Percentiles rank a stretch among this genome's conserved stretches.
These are phyloP conservation scores for Melanotaenia trifasciata DNA, from an alignment of 2,797 vertebrate species.

Conservation along the genomic window DNA sequence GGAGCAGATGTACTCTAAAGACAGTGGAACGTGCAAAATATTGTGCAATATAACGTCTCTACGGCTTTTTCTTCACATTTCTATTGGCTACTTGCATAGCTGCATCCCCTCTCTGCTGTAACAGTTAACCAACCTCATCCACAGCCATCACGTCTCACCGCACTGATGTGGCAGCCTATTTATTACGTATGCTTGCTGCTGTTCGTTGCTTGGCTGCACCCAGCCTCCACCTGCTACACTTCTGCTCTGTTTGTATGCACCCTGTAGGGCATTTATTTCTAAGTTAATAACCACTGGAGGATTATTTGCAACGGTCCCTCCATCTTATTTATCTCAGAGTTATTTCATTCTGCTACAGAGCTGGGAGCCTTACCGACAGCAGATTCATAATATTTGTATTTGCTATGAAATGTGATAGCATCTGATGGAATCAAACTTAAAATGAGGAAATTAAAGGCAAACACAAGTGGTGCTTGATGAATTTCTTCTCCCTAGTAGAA, in stretches of 20 bases:
- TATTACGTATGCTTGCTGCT: constrained; percentile 38
- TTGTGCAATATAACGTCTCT: no score
- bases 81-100: not conserved
- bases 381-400: constrained; percentile 33
- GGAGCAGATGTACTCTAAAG: no score
- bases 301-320: constrained; percentile 56
- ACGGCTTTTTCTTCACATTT: not conserved
- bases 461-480: not conserved
- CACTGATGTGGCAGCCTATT: constrained; percentile 45
- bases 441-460: not conserved
- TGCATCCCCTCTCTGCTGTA: constrained; percentile 17
- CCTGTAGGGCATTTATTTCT: constrained; percentile 58
- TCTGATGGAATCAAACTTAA: constrained; percentile 7
- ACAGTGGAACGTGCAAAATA: no score
- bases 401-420: constrained; percentile 2
- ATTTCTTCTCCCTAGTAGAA: no score
- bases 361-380: constrained; percentile 13
- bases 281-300: constrained; percentile 59
- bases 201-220: constrained; percentile 53
- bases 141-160: constrained; percentile 39
- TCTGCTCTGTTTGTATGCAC: constrained; percentile 48
- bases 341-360: constrained; percentile 36
- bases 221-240: constrained; percentile 55
- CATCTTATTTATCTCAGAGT: constrained; percentile 46
- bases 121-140: constrained; percentile 26